Evolutionary conservation across 2,888 invertebrate genomes (phyloP).

Genomic region (Dynastes tityus): DNA sequence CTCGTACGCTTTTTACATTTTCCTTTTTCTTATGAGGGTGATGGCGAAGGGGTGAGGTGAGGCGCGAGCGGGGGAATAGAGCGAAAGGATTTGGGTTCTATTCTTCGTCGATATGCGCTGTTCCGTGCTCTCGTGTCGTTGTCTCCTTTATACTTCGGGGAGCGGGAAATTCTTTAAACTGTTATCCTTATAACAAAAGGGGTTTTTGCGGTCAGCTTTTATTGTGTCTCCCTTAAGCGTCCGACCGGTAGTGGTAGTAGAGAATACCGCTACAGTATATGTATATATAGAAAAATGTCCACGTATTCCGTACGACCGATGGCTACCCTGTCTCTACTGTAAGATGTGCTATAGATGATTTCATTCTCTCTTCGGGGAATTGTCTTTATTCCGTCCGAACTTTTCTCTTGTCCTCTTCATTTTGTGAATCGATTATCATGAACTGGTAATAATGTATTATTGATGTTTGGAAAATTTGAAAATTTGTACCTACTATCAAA

Average conservation of each 20-base stretch:
- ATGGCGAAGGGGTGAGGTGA: background rate
- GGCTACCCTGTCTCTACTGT: background rate
- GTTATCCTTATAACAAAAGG: conserved; percentile 52
- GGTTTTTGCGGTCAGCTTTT: conserved; percentile 51
- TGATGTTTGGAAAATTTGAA: no score
- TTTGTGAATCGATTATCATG: background rate
- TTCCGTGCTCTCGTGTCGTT: conserved; percentile 23
- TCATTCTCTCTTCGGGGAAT: background rate
- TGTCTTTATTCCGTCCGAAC: background rate
- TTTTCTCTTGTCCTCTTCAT: background rate
- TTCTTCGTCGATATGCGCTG: conserved; percentile 4
- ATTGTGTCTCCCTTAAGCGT: conserved; percentile 21
- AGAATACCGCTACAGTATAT: background rate
- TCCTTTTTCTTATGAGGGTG: conserved; percentile 15
- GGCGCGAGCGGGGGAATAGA: background rate
- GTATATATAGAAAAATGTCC: background rate
- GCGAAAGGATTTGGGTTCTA: conserved; percentile 26
- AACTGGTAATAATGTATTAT: no score
- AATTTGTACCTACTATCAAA: no score
- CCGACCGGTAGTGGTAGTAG: background rate
- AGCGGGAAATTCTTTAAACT: conserved; percentile 49
- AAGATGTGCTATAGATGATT: background rate
- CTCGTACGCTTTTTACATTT: conserved; percentile 25
- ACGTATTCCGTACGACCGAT: background rate
- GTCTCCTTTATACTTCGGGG: conserved; percentile 41